Base-by-base conservation (phyloP, 2,888 invertebrate species). In the Cerceris rybyensis region DNA sequence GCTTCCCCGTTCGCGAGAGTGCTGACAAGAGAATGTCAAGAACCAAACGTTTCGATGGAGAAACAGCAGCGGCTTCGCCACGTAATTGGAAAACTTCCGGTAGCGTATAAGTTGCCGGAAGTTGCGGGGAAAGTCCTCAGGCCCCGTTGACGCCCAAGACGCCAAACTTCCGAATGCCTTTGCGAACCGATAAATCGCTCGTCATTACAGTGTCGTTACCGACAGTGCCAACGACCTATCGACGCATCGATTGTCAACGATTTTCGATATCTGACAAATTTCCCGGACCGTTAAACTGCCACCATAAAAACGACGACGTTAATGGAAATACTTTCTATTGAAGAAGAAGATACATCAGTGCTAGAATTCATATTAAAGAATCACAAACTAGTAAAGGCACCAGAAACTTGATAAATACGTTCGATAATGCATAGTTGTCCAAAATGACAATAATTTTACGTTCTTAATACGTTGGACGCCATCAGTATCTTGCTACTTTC, bases 41-140 rank as follows among this genome's bases (percentile, higher is more conserved):
- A 81, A 82, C 67, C 76, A 72, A 75, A 82, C 69, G 78, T 64
- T 76, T 65, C 65, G 70, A 64, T 65, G 65, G 57, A 63, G 69
- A 81, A 81, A 82, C 75, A 81, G 81, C 74, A 72, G 75, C 63
- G 77, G 75, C 79, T 75, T 75, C 64, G 73, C 68, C 61, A 75
- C 78, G 84, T 86, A 86, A 86, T 85, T 86, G 84, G 83, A 86
- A 86, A 86, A 86, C 85, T 86, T 86, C 75, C 80, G 73, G 64
- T 70, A 54, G 39, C 60, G 68, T 82, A 66, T 79, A 82, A 84
- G 75, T 81, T 74, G 60, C 58, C 80, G 71, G 71, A 85, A 85
- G 77, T 83, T 81, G 70, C 50, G 69, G 65, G 43, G 70, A 41
- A 79, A 81, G 70, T 70, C 52, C 28, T 43, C 58, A 17, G 42